Conservation (phyloP, 2,113 vertebrate genomes). For the Dipodomys spectabilis region DNA sequence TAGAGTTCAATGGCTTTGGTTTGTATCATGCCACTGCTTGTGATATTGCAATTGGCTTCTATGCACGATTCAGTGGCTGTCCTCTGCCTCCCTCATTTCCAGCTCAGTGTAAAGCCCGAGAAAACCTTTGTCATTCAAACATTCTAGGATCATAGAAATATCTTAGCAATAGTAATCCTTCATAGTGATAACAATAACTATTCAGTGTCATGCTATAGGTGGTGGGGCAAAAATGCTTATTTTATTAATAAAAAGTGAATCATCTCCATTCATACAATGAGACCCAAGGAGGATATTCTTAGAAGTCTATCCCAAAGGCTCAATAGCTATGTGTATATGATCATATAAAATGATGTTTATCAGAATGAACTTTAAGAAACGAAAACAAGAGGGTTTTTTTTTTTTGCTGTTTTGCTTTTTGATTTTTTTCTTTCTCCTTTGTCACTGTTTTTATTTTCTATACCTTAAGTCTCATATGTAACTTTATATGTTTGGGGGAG, state of each 20-base stretch:
- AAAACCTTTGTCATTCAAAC: background rate
- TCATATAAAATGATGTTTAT: too few relatives aligned
- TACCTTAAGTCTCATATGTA: too few relatives aligned
- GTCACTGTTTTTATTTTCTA: too few relatives aligned
- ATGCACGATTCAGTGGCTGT: background rate
- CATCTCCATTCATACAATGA: too few relatives aligned
- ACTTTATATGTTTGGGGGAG: too few relatives aligned
- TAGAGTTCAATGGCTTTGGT: background rate
- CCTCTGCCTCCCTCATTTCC: background rate
- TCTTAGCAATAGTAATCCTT: background rate
- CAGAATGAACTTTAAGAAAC: too few relatives aligned
- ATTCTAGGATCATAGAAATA: background rate
- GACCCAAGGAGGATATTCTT: too few relatives aligned
- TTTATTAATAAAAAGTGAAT: background rate
- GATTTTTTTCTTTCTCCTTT: too few relatives aligned
- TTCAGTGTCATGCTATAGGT: background rate
- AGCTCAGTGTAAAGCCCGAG: background rate
- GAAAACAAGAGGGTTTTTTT: too few relatives aligned
- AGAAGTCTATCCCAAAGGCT: too few relatives aligned
- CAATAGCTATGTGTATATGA: too few relatives aligned
- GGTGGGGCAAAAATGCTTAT: background rate
- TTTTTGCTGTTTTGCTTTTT: too few relatives aligned
- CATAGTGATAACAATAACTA: background rate
- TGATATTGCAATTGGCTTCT: background rate
- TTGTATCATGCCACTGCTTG: background rate